phyloP scores from a whole-genome alignment of 2,888 invertebrate genomes.

The Ctenicera cuprea region DNA sequence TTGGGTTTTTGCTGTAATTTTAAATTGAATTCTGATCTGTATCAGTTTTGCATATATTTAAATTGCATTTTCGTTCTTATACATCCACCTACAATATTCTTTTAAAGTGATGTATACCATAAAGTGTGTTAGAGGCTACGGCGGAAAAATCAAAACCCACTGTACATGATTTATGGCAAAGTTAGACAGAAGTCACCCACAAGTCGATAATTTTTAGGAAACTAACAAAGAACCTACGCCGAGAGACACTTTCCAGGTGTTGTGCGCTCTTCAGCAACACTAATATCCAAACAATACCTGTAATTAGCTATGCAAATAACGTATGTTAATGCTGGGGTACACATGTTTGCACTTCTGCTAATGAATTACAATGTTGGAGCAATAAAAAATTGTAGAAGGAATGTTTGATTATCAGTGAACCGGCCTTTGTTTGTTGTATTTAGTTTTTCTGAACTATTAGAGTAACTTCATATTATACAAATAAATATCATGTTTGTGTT shows the following conservation, averaged over 20 bases:
- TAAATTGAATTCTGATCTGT: too few relatives aligned
- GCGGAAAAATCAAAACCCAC: slow-evolving; percentile 12
- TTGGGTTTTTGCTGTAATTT: too few relatives aligned
- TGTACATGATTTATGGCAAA: slow-evolving; percentile 6
- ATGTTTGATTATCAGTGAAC: too few relatives aligned
- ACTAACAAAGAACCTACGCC: slow-evolving; percentile 34
- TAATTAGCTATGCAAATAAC: slow-evolving; percentile 47
- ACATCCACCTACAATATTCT: not conserved
- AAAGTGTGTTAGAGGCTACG: not conserved
- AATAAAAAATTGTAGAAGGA: not conserved
- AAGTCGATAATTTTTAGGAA: slow-evolving; percentile 27
- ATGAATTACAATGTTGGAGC: slow-evolving; percentile 30
- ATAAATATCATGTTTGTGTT: too few relatives aligned
- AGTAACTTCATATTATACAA: too few relatives aligned
- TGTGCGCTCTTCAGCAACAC: slow-evolving; percentile 25
- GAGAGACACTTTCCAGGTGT: slow-evolving; percentile 36
- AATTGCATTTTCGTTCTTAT: too few relatives aligned
- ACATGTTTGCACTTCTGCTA: slow-evolving; percentile 44
- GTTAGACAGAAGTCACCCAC: slow-evolving; percentile 41
- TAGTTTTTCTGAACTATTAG: too few relatives aligned
- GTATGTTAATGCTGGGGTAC: slow-evolving; percentile 27
- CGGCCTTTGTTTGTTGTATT: too few relatives aligned
- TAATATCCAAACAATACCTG: slow-evolving; percentile 38
- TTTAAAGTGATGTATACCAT: not conserved
- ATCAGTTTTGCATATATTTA: too few relatives aligned